A percentile compares a stretch with the other conserved stretches of the same genome.
Conservation (phyloP, 2,888 invertebrate species). For the Apamea crenata region DNA sequence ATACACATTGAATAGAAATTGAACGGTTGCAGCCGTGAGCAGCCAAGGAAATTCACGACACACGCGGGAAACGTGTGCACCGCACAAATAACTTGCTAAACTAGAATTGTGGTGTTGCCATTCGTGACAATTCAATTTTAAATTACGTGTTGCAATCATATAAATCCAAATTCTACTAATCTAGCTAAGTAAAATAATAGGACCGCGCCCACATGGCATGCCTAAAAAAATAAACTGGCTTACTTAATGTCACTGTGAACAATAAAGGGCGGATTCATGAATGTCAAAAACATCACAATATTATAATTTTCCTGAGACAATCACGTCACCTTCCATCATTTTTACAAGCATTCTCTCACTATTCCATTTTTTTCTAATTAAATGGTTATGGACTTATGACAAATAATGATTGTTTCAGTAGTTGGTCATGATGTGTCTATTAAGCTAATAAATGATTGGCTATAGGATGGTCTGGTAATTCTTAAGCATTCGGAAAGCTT, state of each 20-base stretch:
- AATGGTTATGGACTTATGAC: background rate
- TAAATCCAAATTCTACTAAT: slow-evolving; percentile 40
- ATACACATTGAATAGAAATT: slow-evolving; percentile 94
- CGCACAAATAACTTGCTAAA: slow-evolving; percentile 85
- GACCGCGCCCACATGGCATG: background rate
- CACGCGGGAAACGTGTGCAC: slow-evolving; percentile 88
- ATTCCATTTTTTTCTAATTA: background rate
- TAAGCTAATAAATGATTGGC: background rate
- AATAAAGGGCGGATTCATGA: background rate
- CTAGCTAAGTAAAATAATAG: background rate
- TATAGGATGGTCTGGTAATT: background rate
- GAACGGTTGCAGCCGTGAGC: slow-evolving; percentile 91
- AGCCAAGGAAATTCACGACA: slow-evolving; percentile 87
- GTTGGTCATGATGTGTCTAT: background rate
- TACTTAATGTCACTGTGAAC: background rate
- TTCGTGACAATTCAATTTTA: background rate
- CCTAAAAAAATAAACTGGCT: background rate
- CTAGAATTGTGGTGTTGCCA: slow-evolving; percentile 76
- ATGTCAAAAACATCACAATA: background rate
- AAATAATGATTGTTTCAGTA: background rate
- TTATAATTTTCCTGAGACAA: background rate
- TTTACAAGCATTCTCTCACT: background rate
- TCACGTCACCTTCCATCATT: background rate
- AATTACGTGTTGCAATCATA: slow-evolving; percentile 28
- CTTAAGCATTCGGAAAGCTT: background rate